Base-by-base conservation (phyloP, 1,140 invertebrate genomes). In the Musca domestica region DNA sequence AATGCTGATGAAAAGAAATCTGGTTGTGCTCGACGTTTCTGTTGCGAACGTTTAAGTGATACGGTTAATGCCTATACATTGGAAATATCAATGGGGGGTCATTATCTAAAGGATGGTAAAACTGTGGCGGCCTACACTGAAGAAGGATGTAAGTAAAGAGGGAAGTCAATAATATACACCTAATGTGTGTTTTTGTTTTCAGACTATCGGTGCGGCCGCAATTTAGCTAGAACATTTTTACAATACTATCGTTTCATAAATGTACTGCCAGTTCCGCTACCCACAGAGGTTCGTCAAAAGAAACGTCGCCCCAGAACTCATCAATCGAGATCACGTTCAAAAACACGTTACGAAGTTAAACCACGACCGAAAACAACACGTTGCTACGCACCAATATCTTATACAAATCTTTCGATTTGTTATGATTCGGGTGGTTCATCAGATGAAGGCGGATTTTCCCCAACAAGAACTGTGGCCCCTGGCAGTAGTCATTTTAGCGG, bases 1-100 rank as follows among this genome's bases (percentile, higher is more conserved):
- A 97, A 97, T 83, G 88, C 91, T 46, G 94, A 96, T 83, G 85
- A 88, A 2, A 86, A 88, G 25, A 96, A 96, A 84, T 86, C 87
- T 19, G 94, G 95, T n/a, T 95, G 94, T 25, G 89, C 92, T 0
- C 83, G 95, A 76, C 88, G 95, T 85, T 95, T 86, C 76, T 84
- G 88, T 14, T 89, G 88, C 73, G 87, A 86, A 19, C 77, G 86
- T 48, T 82, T 93, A 64, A 90, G 87, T 73, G 90, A 92, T 70
- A 88, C 87, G 41, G 88, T 92, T 2, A 94, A 95, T 75, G 91
- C 90, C 61, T 95, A 95, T 82, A 93, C 92, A 0, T 79, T 95
- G 25, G 84, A 96, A 76, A 92, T 94, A 0, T 96, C 94, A 0
- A 90, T 96, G 86, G 91, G 90, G 70, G 94, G 94, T 15, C 93